Conservation (phyloP, 2,888 invertebrate species). For the Rhaphigaster nebulosa region DNA sequence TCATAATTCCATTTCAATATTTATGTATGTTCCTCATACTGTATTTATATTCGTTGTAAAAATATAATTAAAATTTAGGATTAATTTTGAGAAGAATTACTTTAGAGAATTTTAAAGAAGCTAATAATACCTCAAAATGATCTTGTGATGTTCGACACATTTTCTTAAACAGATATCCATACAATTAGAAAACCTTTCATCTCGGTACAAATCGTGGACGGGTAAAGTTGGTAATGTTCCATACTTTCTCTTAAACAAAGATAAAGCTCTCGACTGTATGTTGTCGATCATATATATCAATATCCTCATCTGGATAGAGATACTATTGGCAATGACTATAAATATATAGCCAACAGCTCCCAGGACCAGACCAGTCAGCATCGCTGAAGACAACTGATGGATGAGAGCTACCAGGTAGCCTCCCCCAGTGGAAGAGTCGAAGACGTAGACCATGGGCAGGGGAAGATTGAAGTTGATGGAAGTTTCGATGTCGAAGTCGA, state of each 20-base stretch:
- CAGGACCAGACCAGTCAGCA: background rate
- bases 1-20: too few relatives aligned
- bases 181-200: slow-evolving; percentile 24
- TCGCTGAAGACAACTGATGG: slow-evolving; percentile 16
- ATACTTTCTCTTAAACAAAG: background rate
- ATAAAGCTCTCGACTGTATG: background rate
- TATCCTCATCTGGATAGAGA: background rate
- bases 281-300: background rate
- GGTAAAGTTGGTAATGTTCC: background rate
- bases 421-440: background rate
- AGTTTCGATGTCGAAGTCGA: background rate
- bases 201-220: background rate
- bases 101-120: too few relatives aligned
- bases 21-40: too few relatives aligned
- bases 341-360: background rate
- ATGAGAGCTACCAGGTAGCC: background rate
- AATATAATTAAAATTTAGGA: too few relatives aligned
- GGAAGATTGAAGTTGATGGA: slow-evolving; percentile 12
- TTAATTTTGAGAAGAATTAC: too few relatives aligned
- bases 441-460: background rate
- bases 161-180: slow-evolving; percentile 7
- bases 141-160: slow-evolving; percentile 17
- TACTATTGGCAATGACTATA: background rate
- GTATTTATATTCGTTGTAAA: too few relatives aligned
- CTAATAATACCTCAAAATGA: background rate